Evolutionary conservation across 2,113 vertebrate species (phyloP), one percentile per base, ranked within the genome.

Genomic region (Eclectus roratus): DNA sequence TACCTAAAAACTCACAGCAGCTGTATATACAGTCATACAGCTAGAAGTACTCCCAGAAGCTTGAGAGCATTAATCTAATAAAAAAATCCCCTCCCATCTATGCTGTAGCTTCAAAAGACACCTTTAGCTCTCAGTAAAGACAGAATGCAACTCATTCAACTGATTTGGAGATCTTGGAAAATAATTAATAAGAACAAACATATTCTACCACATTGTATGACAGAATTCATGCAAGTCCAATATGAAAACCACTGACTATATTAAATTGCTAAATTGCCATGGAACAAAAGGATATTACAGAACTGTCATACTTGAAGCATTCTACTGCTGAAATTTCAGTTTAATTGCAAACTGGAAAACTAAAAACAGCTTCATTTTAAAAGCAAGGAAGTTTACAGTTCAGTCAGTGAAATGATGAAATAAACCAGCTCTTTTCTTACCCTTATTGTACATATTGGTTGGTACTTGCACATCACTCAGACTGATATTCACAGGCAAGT

Each of bases 371-470:
- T 72, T 81, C 20, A 41, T 35, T 88, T 84, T n/a, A 24, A 72
- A 90, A 89, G 29, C 18, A 41, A 85, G 31, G 21, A 37, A 43
- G 14, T 64, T 71, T 14, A 33, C 46, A 50, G 11, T 60, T 80
- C 5, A 5, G 35, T 9, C 65, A 60, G 17, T 5, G 4, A 56
- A 84, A 88, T 4, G 18, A 52, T 5, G 6, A 74, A 90, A 84
- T 11, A 44, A 68, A 92, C 6, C 11, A 78, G 29, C 19, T 78
- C 17, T 66, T 84, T 41, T 28, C 97, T 97, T 97, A 99, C 98
- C 98, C 98, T 99, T 99, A 96, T 99, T 99, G 96, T 99, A 99
- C 99, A 99, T 99, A 96, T 99, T 99, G 35, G 99, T 99, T 88
- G 99, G 99, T 46, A 99, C 99, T 97, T 99, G 99, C 66, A 99